Evolutionary conservation across 2,797 vertebrate genomes (phyloP).

Genomic region (Gila robusta): DNA sequence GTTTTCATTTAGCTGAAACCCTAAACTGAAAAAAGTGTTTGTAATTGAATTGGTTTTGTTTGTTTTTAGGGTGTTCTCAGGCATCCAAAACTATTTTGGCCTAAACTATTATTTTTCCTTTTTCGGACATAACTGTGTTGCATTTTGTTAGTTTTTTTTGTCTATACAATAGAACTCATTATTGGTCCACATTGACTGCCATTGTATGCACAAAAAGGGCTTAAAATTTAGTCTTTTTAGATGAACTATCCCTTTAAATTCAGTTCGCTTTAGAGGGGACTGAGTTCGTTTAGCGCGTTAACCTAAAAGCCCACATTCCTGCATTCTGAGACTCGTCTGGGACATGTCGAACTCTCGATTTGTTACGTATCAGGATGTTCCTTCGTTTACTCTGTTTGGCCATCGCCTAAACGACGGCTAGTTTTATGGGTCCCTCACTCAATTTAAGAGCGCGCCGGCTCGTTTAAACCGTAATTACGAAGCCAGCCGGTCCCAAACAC

Average conservation of each 20-base stretch:
- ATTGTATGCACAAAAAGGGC: not conserved
- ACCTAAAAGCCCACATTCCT: slow-evolving; percentile 26
- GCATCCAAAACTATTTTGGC: too few species aligned
- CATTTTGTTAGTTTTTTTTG: not conserved
- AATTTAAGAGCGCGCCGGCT: slow-evolving; percentile 12
- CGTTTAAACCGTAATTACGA: slow-evolving; percentile 23
- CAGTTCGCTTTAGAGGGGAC: not conserved
- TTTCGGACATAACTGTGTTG: too few species aligned
- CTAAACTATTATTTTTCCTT: too few species aligned
- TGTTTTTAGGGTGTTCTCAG: too few species aligned
- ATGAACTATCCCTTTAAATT: not conserved
- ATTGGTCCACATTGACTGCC: not conserved
- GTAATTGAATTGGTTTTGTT: too few species aligned
- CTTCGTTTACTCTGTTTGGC: slow-evolving; percentile 35
- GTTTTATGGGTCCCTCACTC: slow-evolving; percentile 32
- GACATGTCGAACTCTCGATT: not conserved
- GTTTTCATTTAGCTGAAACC: too few species aligned
- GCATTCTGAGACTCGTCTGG: slow-evolving; percentile 17
- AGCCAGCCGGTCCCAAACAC: slow-evolving; percentile 11
- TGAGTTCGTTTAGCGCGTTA: not conserved
- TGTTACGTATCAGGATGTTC: slow-evolving; percentile 23
- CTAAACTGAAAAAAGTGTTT: too few species aligned
- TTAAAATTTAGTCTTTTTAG: not conserved
- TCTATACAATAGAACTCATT: not conserved
- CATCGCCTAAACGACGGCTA: slow-evolving; percentile 28